Conservation (phyloP, 2,888 invertebrate species). For the Phyto melanocephala region DNA sequence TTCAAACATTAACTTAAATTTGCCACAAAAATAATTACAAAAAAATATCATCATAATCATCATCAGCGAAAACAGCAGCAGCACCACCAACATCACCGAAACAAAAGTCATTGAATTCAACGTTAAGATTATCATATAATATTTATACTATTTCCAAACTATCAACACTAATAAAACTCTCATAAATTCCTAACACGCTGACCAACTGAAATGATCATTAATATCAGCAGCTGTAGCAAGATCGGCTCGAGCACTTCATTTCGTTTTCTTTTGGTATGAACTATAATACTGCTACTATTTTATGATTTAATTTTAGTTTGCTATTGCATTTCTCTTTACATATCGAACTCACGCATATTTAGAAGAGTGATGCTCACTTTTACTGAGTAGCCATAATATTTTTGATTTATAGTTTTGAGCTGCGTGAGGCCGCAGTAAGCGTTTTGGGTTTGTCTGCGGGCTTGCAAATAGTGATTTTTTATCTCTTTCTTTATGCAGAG, state of each 20-base stretch:
- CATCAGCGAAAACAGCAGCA: background rate
- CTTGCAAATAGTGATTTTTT: background rate
- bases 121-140: background rate
- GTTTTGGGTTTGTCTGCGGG: background rate
- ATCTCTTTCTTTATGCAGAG: too few relatives aligned
- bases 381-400: constrained; percentile 29
- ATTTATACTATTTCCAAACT: constrained; percentile 1
- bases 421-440: constrained; percentile 1
- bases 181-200: constrained; percentile 37
- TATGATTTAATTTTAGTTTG: background rate
- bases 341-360: constrained; percentile 18
- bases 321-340: background rate
- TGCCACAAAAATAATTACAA: too few relatives aligned
- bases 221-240: background rate
- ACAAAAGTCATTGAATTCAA: constrained; percentile 15
- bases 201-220: background rate
- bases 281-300: background rate
- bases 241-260: background rate
- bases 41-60: too few relatives aligned
- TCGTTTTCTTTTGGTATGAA: background rate
- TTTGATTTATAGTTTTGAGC: constrained; percentile 51
- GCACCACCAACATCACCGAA: background rate
- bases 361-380: constrained; percentile 33
- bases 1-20: too few relatives aligned
- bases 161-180: constrained; percentile 49